Conservation (phyloP, 2,888 invertebrate genomes). For the Autographa gamma region DNA sequence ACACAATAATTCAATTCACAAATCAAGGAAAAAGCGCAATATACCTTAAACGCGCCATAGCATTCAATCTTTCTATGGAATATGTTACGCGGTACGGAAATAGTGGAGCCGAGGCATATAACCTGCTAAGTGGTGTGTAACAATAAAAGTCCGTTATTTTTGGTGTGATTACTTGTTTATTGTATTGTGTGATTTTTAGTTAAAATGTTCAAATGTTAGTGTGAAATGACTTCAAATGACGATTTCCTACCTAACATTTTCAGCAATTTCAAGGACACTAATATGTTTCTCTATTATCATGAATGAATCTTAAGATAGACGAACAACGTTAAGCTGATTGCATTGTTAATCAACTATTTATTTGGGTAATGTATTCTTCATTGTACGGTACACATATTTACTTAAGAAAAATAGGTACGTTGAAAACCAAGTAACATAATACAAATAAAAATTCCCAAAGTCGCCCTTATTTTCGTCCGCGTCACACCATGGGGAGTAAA, state of each 20-base stretch:
- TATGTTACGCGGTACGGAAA: conserved; percentile 36
- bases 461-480: conserved; percentile 28
- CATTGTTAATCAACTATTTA: too few species aligned
- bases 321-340: too few species aligned
- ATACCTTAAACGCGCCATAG: conserved; percentile 66
- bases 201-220: too few species aligned
- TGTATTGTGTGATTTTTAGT: background rate
- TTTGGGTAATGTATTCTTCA: too few species aligned
- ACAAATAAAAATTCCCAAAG: background rate
- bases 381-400: too few species aligned
- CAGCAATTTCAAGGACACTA: too few species aligned
- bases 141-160: background rate
- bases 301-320: too few species aligned
- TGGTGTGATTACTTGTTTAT: background rate
- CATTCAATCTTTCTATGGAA: conserved; percentile 59
- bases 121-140: background rate
- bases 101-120: conserved; percentile 18
- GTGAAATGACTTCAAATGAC: too few species aligned
- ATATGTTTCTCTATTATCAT: too few species aligned
- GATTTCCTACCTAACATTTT: too few species aligned
- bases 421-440: background rate
- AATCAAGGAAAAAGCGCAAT: conserved; percentile 70
- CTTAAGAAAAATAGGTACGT: too few species aligned
- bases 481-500: conserved; percentile 42
- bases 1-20: conserved; percentile 73